A percentile compares a stretch with the other conserved stretches of the same genome.
These are phyloP conservation scores for Opisthograptis luteolata DNA, from an alignment of 2,888 invertebrate genomes.

Conservation along the genomic window DNA sequence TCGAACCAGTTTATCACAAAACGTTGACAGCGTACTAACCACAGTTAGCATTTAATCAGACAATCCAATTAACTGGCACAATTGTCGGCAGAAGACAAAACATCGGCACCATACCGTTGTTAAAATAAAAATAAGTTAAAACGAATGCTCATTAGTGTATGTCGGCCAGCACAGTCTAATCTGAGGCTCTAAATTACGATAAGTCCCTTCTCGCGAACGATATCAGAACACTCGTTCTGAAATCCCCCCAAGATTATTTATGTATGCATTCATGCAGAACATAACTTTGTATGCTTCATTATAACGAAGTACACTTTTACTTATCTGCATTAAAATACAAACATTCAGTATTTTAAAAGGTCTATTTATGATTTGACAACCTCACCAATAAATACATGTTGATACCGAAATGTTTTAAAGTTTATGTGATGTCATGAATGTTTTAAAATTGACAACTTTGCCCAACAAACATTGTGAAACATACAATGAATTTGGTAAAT, in stretches of 20 bases:
- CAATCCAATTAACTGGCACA: constrained; percentile 77
- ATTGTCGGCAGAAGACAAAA: constrained; percentile 75
- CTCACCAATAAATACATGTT: neutral
- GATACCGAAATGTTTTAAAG: too few relatives aligned
- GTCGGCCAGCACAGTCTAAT: constrained; percentile 76
- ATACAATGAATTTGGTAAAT: neutral
- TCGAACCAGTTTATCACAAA: constrained; percentile 45
- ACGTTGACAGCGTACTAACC: constrained; percentile 46
- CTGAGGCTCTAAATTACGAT: constrained; percentile 82
- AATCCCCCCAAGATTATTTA: constrained; percentile 69
- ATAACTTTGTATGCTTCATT: constrained; percentile 68
- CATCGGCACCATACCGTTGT: constrained; percentile 73
- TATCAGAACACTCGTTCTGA: constrained; percentile 78
- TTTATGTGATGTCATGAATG: too few relatives aligned
- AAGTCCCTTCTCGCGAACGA: constrained; percentile 73
- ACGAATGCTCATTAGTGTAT: constrained; percentile 80
- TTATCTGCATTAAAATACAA: neutral
- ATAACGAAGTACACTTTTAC: constrained; percentile 29
- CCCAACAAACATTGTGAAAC: neutral
- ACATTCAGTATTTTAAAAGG: neutral
- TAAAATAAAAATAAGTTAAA: constrained; percentile 75
- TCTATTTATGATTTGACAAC: constrained; percentile 1
- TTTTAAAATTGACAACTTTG: too few relatives aligned
- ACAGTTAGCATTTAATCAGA: constrained; percentile 55
- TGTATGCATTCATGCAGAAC: constrained; percentile 52